phyloP scores from a whole-genome alignment of 2,113 vertebrate species.

The Sapayoa aenigma region DNA sequence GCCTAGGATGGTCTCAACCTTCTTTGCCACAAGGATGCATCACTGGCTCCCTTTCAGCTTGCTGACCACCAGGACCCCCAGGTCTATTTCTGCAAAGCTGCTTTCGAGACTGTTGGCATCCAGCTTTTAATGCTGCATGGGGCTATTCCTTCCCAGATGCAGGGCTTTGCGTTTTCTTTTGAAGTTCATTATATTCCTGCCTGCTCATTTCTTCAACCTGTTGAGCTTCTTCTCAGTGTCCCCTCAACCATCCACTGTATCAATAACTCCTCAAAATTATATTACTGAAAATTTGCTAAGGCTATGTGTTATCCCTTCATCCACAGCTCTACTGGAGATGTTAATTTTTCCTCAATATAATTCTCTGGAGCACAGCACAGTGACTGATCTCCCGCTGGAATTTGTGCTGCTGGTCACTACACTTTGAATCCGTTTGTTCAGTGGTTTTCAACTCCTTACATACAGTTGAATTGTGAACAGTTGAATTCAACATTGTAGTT shows the following conservation, averaged over 20 bases:
- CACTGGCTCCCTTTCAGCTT: background rate
- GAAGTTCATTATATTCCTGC: background rate
- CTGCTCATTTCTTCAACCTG: background rate
- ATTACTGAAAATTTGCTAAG: background rate
- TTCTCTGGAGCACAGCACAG: background rate
- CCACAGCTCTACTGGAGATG: background rate
- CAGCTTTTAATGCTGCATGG: background rate
- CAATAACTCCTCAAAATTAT: fast-evolving
- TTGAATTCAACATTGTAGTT: no score
- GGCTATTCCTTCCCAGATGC: background rate
- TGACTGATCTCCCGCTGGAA: background rate
- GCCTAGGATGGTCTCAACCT: no score
- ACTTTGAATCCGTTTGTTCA: background rate
- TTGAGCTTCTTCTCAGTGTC: background rate
- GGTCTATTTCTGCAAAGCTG: background rate
- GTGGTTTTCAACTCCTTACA: background rate
- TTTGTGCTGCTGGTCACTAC: background rate
- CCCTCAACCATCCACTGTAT: background rate
- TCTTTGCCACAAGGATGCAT: no score
- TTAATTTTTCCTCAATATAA: background rate
- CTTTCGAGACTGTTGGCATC: background rate
- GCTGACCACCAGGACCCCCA: background rate
- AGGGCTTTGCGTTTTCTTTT: background rate
- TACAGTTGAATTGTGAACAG: no score
- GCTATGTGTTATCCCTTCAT: fast-evolving